Conservation (phyloP, 2,113 vertebrate species). For the Cryptotis parvus region DNA sequence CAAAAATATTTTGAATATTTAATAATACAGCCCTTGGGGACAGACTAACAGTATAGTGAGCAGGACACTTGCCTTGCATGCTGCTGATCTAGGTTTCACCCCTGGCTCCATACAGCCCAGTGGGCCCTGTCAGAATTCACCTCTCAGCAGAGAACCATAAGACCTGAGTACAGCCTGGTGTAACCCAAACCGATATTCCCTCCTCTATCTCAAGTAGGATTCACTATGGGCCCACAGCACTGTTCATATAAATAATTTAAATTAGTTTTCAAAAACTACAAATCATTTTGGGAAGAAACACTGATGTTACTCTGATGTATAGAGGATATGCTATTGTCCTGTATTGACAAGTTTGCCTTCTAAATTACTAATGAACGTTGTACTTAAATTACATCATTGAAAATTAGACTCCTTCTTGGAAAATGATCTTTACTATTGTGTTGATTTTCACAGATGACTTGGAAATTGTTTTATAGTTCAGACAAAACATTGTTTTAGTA, state of each 20-base stretch:
- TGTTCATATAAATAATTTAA: constrained; percentile 19
- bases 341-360: background rate
- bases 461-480: background rate
- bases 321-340: background rate
- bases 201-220: background rate
- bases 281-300: background rate
- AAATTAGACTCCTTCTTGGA: background rate
- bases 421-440: background rate
- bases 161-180: too few species aligned
- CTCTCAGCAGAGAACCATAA: too few species aligned
- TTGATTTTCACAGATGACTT: background rate
- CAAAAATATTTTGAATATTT: background rate
- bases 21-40: background rate
- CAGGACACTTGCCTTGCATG: too few species aligned
- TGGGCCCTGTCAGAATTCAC: too few species aligned
- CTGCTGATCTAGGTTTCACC: too few species aligned
- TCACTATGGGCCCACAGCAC: background rate
- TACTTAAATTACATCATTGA: constrained; percentile 6
- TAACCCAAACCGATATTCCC: too few species aligned
- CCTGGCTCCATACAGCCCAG: too few species aligned
- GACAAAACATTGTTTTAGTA: background rate
- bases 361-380: constrained; percentile 8
- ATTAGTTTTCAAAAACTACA: constrained; percentile 29
- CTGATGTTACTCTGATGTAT: background rate
- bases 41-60: too few species aligned